Evolutionary conservation across 2,113 vertebrate genomes (phyloP).

Genomic region (Oceanodroma tethys): DNA sequence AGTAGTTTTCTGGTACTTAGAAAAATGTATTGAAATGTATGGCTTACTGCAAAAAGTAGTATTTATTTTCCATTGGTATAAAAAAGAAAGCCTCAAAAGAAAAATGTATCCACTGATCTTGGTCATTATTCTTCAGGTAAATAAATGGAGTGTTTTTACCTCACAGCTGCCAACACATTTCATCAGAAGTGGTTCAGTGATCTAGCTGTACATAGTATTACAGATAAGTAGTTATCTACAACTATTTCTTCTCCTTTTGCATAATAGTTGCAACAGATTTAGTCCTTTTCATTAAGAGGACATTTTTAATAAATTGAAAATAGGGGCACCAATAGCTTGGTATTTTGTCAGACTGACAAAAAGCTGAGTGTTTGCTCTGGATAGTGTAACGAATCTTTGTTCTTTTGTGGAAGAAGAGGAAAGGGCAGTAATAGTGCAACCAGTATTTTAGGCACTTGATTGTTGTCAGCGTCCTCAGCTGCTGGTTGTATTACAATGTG

Average conservation of each 20-base stretch:
- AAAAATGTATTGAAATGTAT: neutral
- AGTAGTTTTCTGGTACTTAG: neutral
- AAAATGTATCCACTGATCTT: neutral
- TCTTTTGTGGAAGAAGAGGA: neutral
- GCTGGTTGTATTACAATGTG: neutral
- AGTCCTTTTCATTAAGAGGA: neutral
- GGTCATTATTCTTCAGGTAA: neutral
- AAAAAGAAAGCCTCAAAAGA: neutral
- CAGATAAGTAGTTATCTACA: neutral
- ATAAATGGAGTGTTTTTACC: neutral
- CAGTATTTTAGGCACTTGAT: neutral
- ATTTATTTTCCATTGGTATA: neutral
- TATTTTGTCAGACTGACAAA: neutral
- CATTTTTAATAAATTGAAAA: neutral
- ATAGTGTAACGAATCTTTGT: neutral
- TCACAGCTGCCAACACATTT: neutral
- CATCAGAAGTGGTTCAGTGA: neutral
- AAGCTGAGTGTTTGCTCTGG: neutral
- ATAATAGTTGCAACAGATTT: neutral
- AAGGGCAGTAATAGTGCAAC: neutral
- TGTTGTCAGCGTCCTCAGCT: neutral
- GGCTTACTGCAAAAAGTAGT: neutral
- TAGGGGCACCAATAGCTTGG: neutral
- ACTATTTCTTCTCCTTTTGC: neutral
- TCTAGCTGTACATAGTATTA: neutral